A percentile compares a stretch with the other conserved stretches of the same genome.
These are phyloP conservation scores for Linurgus olivaceus DNA, from an alignment of 2,797 vertebrate species.

Conservation along the genomic window DNA sequence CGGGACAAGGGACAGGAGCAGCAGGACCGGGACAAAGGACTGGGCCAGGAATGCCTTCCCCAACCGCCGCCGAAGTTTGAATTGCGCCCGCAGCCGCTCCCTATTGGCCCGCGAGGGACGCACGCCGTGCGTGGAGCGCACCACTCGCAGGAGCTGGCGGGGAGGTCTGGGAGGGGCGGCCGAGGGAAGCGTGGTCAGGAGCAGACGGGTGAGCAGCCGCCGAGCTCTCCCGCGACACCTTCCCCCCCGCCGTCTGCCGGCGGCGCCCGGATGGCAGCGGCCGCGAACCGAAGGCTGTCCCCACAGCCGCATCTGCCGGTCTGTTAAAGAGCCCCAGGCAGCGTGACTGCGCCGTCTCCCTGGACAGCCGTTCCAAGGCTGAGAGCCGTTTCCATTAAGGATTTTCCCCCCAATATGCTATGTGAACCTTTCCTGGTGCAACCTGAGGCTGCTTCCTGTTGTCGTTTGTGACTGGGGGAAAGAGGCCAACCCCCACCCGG, in stretches of 20 bases:
- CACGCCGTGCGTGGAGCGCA: neutral
- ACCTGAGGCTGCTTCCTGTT: neutral
- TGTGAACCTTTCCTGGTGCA: neutral
- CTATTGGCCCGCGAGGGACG: constrained; percentile 17
- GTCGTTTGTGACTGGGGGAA: no score
- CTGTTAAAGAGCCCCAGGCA: fast-evolving
- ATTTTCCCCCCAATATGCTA: fast-evolving
- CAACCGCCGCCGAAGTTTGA: constrained; percentile 12
- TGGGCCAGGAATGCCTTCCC: fast-evolving
- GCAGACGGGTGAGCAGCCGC: fast-evolving
- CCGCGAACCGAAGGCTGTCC: fast-evolving
- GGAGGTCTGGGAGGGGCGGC: neutral
- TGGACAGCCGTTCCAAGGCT: no score
- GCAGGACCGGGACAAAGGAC: no score
- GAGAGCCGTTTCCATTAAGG: neutral
- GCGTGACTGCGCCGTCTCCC: fast-evolving
- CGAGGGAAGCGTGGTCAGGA: fast-evolving
- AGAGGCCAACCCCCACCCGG: neutral
- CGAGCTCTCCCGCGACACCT: fast-evolving
- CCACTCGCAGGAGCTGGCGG: neutral
- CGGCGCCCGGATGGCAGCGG: neutral
- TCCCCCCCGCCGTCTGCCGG: fast-evolving
- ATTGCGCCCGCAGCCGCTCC: neutral
- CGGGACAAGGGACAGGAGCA: no score
- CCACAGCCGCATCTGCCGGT: fast-evolving